phyloP scores from a whole-genome alignment of 1,140 invertebrate genomes.

The Bicyclus anynana region DNA sequence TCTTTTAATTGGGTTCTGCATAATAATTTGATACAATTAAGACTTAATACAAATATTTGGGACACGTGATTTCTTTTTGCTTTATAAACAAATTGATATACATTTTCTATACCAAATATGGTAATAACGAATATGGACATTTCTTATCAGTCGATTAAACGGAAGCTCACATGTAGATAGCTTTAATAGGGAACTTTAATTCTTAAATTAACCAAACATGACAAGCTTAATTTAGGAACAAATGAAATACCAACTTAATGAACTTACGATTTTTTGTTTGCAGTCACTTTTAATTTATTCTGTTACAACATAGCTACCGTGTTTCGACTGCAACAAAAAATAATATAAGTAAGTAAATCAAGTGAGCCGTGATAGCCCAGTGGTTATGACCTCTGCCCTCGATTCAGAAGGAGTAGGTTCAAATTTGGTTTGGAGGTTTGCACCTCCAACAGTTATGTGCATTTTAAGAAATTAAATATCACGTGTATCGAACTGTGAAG shows the following conservation, averaged over 20 bases:
- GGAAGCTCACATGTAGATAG: background rate
- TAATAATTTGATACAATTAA: background rate
- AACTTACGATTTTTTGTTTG: background rate
- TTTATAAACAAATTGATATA: background rate
- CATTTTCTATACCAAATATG: background rate
- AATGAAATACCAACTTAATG: background rate
- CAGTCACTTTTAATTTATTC: constrained; percentile 8
- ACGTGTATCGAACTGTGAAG: too few relatives aligned
- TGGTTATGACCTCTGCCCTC: too few relatives aligned
- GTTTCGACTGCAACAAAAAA: background rate
- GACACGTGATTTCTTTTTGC: background rate
- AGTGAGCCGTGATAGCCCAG: too few relatives aligned
- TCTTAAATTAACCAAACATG: background rate
- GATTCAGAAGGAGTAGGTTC: too few relatives aligned
- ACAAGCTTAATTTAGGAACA: background rate
- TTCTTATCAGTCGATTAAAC: constrained; percentile 4
- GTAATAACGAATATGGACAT: background rate
- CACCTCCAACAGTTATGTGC: too few relatives aligned
- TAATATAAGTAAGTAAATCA: constrained; percentile 3
- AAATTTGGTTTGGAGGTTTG: too few relatives aligned
- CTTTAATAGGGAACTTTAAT: background rate
- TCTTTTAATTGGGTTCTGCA: too few relatives aligned
- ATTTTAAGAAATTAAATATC: too few relatives aligned
- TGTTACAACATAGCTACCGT: background rate
- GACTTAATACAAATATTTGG: background rate